These are phyloP conservation scores for Agapornis canus DNA, from an alignment of 2,797 vertebrate species.

Conservation along the genomic window DNA sequence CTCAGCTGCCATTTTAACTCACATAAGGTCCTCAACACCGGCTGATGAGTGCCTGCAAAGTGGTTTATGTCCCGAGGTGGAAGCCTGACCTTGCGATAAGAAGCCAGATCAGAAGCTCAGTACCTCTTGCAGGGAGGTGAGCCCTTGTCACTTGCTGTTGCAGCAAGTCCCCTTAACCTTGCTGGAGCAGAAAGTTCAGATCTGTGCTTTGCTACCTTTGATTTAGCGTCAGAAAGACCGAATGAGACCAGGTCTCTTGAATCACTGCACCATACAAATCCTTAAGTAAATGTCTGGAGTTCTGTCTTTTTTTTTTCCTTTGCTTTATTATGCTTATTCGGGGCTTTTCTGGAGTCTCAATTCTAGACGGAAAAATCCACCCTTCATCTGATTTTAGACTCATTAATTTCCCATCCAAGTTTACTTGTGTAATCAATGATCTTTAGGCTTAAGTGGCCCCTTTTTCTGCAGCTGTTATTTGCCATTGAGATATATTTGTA, in stretches of 20 bases:
- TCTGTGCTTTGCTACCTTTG: neutral
- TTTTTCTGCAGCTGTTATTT: slow-evolving; percentile 37
- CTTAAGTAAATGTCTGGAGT: neutral
- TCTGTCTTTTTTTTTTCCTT: neutral
- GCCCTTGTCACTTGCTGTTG: neutral
- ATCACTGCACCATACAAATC: neutral
- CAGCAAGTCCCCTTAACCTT: accelerated
- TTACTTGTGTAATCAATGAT: neutral
- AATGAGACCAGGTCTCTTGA: neutral
- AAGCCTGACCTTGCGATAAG: neutral
- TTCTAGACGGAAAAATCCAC: neutral
- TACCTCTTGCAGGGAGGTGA: neutral
- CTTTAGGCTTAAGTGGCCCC: neutral
- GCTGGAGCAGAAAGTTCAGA: neutral
- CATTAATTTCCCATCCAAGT: neutral
- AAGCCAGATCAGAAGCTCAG: neutral
- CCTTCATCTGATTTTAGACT: neutral
- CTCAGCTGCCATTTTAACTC: neutral
- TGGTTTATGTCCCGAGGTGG: neutral
- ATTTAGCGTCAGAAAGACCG: neutral
- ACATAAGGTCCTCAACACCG: neutral
- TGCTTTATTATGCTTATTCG: neutral
- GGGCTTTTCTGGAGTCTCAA: neutral
- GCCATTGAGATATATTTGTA: neutral
- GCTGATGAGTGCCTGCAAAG: neutral